Conservation (phyloP, 1,140 invertebrate species). For the Hylaeus anthracinus region DNA sequence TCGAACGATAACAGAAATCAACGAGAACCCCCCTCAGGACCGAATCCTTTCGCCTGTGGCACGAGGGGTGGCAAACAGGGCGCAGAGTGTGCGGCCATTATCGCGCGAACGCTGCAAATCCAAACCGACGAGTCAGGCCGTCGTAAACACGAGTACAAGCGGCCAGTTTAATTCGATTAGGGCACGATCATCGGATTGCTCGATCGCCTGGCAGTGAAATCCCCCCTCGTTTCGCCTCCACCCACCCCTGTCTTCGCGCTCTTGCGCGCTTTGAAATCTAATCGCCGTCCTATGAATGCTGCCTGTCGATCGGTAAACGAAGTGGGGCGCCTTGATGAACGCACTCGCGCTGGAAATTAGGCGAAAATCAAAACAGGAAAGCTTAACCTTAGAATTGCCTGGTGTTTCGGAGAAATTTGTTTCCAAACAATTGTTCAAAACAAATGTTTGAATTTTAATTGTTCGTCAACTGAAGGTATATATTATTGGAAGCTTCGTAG, state of each 20-base stretch:
- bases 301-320: background rate
- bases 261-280: conserved; percentile 6
- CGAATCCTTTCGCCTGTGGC: conserved; percentile 11
- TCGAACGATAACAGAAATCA: conserved; percentile 49
- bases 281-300: conserved; percentile 9
- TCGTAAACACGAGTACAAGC: conserved; percentile 61
- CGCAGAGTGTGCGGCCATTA: conserved; percentile 45
- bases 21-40: conserved; percentile 36
- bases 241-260: conserved; percentile 34
- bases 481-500: too few relatives aligned
- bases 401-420: too few relatives aligned
- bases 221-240: conserved; percentile 25
- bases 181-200: conserved; percentile 64
- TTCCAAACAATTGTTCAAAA: too few relatives aligned
- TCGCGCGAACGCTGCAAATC: conserved; percentile 59
- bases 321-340: conserved; percentile 4
- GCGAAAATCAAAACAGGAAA: background rate
- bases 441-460: too few relatives aligned
- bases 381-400: too few relatives aligned
- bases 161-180: conserved; percentile 68
- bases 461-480: too few relatives aligned
- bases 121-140: conserved; percentile 64
- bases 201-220: conserved; percentile 59
- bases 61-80: conserved; percentile 5
- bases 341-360: background rate